phyloP scores from a whole-genome alignment of 2,113 vertebrate species.

The Etia nguti region DNA sequence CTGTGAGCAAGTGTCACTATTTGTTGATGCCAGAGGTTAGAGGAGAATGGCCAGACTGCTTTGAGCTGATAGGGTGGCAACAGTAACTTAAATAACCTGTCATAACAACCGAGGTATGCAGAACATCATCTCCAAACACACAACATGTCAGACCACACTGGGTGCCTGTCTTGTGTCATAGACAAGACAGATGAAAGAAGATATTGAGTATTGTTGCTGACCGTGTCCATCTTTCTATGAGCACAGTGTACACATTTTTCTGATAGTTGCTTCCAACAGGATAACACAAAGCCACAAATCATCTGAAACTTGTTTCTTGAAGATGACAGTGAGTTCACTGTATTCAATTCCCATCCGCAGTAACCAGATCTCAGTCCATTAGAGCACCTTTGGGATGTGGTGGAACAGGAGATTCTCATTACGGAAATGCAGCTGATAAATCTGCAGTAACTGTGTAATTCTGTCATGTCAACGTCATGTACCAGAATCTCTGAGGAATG shows the following conservation, averaged over 20 bases:
- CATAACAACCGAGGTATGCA: fast-evolving
- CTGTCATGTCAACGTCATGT: not conserved
- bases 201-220: not conserved
- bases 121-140: not conserved
- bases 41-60: not conserved
- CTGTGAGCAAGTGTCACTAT: not conserved
- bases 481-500: not conserved
- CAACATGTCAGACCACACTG: not conserved
- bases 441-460: not conserved
- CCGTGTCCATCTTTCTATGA: not conserved
- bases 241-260: not conserved
- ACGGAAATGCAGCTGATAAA: not conserved
- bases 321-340: no score
- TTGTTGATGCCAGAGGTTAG: not conserved
- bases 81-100: not conserved
- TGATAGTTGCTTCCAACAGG: not conserved
- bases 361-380: no score
- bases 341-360: no score
- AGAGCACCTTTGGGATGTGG: no score
- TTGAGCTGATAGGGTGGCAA: not conserved
- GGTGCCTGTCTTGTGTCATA: not conserved
- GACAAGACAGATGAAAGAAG: not conserved
- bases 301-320: no score
- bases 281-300: no score
- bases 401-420: not conserved